phyloP scores from a whole-genome alignment of 2,113 vertebrate species.

The Paradoxurus hermaphroditus region DNA sequence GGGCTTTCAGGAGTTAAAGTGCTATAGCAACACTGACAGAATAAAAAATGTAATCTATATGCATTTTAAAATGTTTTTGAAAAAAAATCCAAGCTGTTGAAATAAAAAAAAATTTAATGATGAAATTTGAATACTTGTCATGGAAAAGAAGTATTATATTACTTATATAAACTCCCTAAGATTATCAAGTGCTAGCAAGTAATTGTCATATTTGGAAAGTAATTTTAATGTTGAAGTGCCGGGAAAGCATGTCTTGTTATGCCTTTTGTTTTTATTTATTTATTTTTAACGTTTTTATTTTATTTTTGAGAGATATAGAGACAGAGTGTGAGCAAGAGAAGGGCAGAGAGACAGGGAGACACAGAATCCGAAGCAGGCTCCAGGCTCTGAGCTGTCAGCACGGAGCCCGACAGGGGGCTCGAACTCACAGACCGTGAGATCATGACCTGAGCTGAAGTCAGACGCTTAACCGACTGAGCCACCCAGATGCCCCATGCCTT shows the following conservation, averaged over 20 bases:
- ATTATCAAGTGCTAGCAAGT: neutral
- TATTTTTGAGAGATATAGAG: too few relatives aligned
- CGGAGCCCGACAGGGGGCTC: too few relatives aligned
- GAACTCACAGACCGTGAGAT: too few relatives aligned
- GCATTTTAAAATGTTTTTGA: neutral
- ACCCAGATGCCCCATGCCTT: too few relatives aligned
- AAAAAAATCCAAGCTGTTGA: neutral
- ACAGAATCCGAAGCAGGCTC: too few relatives aligned
- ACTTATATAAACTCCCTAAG: neutral
- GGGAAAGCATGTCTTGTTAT: neutral
- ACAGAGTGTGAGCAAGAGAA: too few relatives aligned
- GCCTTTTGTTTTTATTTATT: neutral
- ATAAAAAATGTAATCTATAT: neutral
- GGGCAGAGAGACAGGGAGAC: too few relatives aligned
- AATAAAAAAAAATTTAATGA: neutral
- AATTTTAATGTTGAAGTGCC: neutral
- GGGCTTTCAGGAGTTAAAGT: neutral
- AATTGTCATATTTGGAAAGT: neutral
- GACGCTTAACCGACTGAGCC: too few relatives aligned
- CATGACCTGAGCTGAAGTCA: too few relatives aligned
- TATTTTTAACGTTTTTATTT: too few relatives aligned
- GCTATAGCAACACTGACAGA: neutral
- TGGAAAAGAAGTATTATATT: neutral
- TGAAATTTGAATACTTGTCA: neutral
- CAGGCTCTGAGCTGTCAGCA: too few relatives aligned